These are phyloP conservation scores for Metalampra italica DNA, from an alignment of 2,888 invertebrate genomes.

Conservation along the genomic window DNA sequence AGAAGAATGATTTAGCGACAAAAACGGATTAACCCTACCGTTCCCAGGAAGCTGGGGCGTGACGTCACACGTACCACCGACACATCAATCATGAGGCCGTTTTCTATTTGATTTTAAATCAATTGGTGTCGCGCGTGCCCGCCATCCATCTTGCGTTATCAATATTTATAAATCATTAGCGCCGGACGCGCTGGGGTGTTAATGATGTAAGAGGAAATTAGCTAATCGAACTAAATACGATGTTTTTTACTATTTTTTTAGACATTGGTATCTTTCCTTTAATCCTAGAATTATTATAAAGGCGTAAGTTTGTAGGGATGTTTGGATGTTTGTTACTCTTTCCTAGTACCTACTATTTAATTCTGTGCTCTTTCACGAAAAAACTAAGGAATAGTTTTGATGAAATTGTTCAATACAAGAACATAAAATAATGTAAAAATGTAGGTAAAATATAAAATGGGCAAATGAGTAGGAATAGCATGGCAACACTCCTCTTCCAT, in stretches of 20 bases:
- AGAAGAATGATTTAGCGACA: slow-evolving; percentile 42
- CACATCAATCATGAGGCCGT: slow-evolving; percentile 58
- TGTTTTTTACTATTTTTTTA: neutral
- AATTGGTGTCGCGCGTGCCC: slow-evolving; percentile 68
- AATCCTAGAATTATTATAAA: too few relatives aligned
- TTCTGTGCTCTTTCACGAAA: too few relatives aligned
- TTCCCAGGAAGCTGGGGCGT: slow-evolving; percentile 60
- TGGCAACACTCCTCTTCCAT: too few relatives aligned
- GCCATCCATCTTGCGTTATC: slow-evolving; percentile 73
- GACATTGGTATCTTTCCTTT: neutral
- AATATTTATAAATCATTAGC: slow-evolving; percentile 56
- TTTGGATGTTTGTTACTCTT: too few relatives aligned
- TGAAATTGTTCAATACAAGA: too few relatives aligned
- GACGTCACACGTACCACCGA: slow-evolving; percentile 28
- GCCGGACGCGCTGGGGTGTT: slow-evolving; percentile 30
- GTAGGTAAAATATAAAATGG: too few relatives aligned
- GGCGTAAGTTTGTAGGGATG: too few relatives aligned
- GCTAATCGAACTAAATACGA: slow-evolving; percentile 11
- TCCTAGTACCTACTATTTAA: too few relatives aligned
- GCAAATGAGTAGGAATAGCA: too few relatives aligned
- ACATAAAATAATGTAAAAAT: too few relatives aligned
- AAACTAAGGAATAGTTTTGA: too few relatives aligned
- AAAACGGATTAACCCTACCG: slow-evolving; percentile 48
- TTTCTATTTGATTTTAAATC: slow-evolving; percentile 71
- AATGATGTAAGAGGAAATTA: slow-evolving; percentile 39